Conservation (phyloP, 2,888 invertebrate genomes). For the Atethmia centrago region DNA sequence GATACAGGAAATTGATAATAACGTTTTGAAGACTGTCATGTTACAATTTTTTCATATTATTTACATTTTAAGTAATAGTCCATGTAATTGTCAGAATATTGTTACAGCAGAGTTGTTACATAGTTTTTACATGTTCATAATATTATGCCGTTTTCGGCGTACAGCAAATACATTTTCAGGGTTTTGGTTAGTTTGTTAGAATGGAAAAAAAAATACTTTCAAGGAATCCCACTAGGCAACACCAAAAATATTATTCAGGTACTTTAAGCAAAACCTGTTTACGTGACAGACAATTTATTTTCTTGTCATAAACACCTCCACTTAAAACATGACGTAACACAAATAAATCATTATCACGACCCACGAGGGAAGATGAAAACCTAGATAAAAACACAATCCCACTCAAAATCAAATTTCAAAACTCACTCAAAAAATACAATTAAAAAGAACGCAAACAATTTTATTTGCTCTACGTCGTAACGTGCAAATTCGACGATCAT, state of each 20-base stretch:
- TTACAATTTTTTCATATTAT: background rate
- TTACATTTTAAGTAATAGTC: background rate
- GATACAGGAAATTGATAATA: background rate
- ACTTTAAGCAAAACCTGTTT: background rate
- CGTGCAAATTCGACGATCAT: conserved; percentile 68
- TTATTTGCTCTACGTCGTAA: conserved; percentile 54
- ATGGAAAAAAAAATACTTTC: background rate
- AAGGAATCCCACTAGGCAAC: background rate
- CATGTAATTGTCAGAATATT: too few relatives aligned
- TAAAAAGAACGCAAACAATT: conserved; percentile 59
- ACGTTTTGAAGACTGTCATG: background rate
- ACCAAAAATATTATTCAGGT: background rate
- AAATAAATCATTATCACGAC: conserved; percentile 14
- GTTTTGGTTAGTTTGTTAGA: too few relatives aligned
- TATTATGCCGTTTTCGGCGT: too few relatives aligned
- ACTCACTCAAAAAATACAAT: conserved; percentile 43
- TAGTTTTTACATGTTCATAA: too few relatives aligned
- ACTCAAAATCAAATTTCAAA: conserved; percentile 22
- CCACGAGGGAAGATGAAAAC: conserved; percentile 2
- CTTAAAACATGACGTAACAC: background rate
- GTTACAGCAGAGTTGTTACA: too few relatives aligned
- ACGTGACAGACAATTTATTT: conserved; percentile 21
- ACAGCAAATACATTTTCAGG: too few relatives aligned
- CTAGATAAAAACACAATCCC: conserved; percentile 20
- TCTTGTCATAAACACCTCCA: conserved; percentile 19